Percentiles rank a stretch among this genome's conserved stretches.
Conservation (phyloP, 2,113 vertebrate species). For the Eurypyga helias region DNA sequence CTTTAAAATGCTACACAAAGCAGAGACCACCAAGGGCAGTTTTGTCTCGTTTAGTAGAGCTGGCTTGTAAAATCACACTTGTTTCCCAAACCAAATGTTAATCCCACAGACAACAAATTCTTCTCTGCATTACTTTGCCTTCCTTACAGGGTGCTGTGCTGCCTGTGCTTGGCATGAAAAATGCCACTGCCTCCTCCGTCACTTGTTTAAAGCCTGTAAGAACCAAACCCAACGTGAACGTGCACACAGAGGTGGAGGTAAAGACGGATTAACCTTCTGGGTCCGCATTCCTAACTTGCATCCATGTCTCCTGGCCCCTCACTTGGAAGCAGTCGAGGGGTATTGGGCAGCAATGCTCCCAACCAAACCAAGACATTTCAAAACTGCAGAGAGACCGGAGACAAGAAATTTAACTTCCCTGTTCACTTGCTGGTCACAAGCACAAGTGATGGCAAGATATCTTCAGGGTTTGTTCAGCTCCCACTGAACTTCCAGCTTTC, state of each 20-base stretch:
- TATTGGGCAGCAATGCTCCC: accelerated
- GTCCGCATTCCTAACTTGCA: accelerated
- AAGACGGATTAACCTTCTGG: background rate
- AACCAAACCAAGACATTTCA: background rate
- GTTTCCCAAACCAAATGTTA: background rate
- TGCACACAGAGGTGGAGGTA: accelerated
- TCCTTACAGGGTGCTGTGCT: accelerated
- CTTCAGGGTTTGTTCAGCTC: background rate
- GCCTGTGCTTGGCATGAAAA: background rate
- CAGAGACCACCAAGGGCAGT: background rate
- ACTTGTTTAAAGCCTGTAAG: background rate
- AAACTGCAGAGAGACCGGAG: background rate
- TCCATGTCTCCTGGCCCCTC: background rate
- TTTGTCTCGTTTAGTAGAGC: background rate
- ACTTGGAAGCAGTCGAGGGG: background rate
- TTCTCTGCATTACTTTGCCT: background rate
- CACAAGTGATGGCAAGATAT: background rate
- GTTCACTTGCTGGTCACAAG: background rate
- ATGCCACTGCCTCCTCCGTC: accelerated
- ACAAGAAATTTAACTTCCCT: background rate
- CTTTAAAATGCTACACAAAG: background rate
- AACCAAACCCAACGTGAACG: accelerated
- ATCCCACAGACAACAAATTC: background rate
- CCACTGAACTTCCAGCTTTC: background rate
- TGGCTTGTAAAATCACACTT: constrained; percentile 25